Conservation (phyloP, 2,888 invertebrate genomes). For the Lasioglossum marginatum region DNA sequence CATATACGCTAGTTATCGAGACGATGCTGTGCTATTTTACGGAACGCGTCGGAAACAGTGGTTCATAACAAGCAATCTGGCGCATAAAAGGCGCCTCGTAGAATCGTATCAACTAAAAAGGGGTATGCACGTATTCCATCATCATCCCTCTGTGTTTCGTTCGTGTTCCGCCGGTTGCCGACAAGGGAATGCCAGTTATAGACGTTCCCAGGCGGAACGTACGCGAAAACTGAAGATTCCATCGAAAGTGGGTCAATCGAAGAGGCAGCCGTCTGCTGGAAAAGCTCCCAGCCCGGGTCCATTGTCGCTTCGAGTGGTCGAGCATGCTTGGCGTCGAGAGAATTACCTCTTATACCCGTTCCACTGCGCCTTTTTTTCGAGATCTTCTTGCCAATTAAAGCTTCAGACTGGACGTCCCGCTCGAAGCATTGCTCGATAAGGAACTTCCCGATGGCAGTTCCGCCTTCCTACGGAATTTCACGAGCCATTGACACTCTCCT, state of each 20-base stretch:
- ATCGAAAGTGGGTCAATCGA: conserved; percentile 68
- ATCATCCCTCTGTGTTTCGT: conserved; percentile 1
- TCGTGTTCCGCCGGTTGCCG: not conserved
- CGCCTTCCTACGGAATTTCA: conserved; percentile 59
- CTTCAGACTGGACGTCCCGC: conserved; percentile 55
- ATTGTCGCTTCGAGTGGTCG: conserved; percentile 65
- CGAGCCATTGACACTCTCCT: conserved; percentile 55
- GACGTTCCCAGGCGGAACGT: conserved; percentile 23
- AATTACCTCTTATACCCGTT: conserved; percentile 60
- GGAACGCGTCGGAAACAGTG: not conserved
- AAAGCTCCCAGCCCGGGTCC: conserved; percentile 59
- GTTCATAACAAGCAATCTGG: not conserved
- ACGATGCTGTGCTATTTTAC: not conserved
- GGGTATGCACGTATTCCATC: conserved; percentile 24
- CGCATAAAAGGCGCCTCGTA: not conserved
- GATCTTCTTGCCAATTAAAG: conserved; percentile 63
- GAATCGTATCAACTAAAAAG: conserved; percentile 7
- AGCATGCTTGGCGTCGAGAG: conserved; percentile 46
- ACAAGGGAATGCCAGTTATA: conserved; percentile 2
- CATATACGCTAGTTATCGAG: not conserved
- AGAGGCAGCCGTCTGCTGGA: conserved; percentile 56
- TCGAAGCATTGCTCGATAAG: conserved; percentile 50
- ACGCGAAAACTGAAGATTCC: conserved; percentile 61
- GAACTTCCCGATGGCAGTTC: conserved; percentile 44
- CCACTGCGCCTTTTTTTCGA: conserved; percentile 26